These are phyloP conservation scores for Entomobrya multifasciata DNA, from an alignment of 2,888 invertebrate genomes.

Conservation along the genomic window DNA sequence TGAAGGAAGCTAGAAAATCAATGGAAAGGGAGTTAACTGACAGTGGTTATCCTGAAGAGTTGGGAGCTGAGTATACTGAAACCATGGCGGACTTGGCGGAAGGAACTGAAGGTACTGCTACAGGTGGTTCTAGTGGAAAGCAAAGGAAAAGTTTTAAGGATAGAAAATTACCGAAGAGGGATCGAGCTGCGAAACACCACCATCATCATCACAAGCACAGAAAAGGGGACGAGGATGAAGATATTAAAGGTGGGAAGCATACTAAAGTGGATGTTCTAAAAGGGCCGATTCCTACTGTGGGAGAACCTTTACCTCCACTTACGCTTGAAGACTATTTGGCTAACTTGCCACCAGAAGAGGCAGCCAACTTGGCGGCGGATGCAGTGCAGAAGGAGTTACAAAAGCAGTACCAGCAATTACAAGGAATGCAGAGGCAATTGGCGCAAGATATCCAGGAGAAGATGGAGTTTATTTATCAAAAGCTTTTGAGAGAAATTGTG, in stretches of 20 bases:
- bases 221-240: not conserved
- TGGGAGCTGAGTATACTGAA: not conserved
- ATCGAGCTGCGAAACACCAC: not conserved
- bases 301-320: conserved; percentile 37
- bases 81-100: not conserved
- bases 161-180: not conserved
- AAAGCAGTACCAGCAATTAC: conserved; percentile 70
- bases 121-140: not conserved
- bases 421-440: conserved; percentile 75
- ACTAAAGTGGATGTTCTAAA: conserved; percentile 10
- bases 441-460: conserved; percentile 76
- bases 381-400: conserved; percentile 73
- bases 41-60: not conserved
- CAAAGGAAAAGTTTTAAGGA: conserved; percentile 27
- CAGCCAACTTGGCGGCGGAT: conserved; percentile 58
- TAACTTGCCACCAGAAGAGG: conserved; percentile 52
- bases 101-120: not conserved
- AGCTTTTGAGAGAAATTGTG: conserved; percentile 74
- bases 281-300: conserved; percentile 44
- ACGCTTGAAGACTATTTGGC: conserved; percentile 53
- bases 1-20: conserved; percentile 27
- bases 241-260: conserved; percentile 2
- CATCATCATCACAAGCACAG: conserved; percentile 29
- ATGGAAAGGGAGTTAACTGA: not conserved
- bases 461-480: conserved; percentile 78